Percentiles rank a stretch among this genome's conserved stretches.
These are phyloP conservation scores for Zygogramma bicolorata DNA, from an alignment of 2,888 invertebrate genomes.

Conservation along the genomic window DNA sequence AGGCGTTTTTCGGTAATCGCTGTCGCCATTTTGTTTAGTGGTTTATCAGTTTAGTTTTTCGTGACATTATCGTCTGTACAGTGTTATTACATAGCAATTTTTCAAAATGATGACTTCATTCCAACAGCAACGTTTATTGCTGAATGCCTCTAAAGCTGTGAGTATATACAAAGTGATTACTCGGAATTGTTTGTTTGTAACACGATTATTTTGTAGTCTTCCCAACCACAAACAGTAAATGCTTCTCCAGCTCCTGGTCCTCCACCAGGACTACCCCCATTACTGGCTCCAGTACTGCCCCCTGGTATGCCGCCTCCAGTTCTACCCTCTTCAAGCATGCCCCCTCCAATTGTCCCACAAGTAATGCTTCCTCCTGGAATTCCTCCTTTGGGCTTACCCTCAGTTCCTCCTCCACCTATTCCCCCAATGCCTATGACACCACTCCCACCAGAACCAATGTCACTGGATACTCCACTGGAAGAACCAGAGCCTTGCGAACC, in stretches of 20 bases:
- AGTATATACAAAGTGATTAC: slow-evolving; percentile 19
- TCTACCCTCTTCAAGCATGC: slow-evolving; percentile 21
- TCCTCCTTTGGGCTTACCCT: slow-evolving; percentile 26
- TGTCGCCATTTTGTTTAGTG: not conserved
- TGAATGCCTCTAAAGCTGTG: slow-evolving; percentile 41
- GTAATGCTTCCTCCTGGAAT: slow-evolving; percentile 32
- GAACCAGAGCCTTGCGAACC: slow-evolving; percentile 13
- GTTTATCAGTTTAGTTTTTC: not conserved
- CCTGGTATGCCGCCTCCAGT: slow-evolving; percentile 32
- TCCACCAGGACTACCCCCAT: slow-evolving; percentile 17
- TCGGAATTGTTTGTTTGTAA: not conserved
- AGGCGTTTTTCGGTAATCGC: no score
- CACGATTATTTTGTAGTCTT: not conserved
- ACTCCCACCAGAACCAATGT: not conserved
- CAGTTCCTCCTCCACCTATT: slow-evolving; percentile 30
- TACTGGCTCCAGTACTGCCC: slow-evolving; percentile 25
- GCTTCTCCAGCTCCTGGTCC: slow-evolving; percentile 31
- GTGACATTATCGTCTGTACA: not conserved
- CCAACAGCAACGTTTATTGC: slow-evolving; percentile 59
- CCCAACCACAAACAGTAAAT: slow-evolving; percentile 24
- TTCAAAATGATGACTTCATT: slow-evolving; percentile 63
- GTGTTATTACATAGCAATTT: not conserved
- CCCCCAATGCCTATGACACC: slow-evolving; percentile 19
- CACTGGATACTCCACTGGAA: slow-evolving; percentile 17
- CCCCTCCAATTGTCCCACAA: slow-evolving; percentile 22